Evolutionary conservation across 2,797 vertebrate species (phyloP).

Genomic region (Sebastes diploproa): DNA sequence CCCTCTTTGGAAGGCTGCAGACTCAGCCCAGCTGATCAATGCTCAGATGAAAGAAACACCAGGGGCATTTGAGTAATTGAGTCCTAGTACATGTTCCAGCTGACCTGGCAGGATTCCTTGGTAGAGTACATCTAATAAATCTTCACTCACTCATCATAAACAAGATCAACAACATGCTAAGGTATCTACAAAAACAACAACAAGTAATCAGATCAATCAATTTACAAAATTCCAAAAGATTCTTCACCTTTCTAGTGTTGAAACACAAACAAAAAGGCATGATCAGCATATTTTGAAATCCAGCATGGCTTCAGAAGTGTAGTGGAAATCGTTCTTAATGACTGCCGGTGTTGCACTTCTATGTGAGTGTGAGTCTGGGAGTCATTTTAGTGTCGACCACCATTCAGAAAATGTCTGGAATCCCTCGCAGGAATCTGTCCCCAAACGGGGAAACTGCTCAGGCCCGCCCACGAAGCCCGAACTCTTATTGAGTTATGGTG

Average conservation of each 20-base stretch:
- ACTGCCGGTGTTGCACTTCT: conserved; percentile 10
- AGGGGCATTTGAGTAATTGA: conserved; percentile 57
- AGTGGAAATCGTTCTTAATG: conserved; percentile 4
- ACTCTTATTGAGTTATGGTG: conserved; percentile 74
- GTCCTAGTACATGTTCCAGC: conserved; percentile 57
- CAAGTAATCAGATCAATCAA: neutral
- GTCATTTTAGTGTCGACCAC: conserved; percentile 43
- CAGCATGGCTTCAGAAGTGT: conserved; percentile 1
- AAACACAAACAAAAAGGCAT: neutral
- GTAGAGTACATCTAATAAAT: conserved; percentile 38
- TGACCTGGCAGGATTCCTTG: conserved; percentile 61
- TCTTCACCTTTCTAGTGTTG: neutral
- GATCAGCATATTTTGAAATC: neutral
- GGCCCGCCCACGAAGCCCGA: conserved; percentile 43
- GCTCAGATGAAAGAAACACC: conserved; percentile 63
- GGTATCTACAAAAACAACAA: conserved; percentile 10
- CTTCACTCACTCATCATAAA: conserved; percentile 27
- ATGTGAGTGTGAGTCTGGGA: neutral
- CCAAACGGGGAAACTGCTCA: conserved; percentile 58
- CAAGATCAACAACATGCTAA: conserved; percentile 15
- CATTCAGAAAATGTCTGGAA: conserved; percentile 69
- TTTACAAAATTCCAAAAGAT: neutral
- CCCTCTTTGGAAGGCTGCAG: conserved; percentile 41
- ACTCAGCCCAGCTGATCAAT: conserved; percentile 55
- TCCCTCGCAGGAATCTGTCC: conserved; percentile 62